Evolutionary conservation across 1,140 invertebrate genomes (phyloP).

Genomic region (Bicyclus anynana): DNA sequence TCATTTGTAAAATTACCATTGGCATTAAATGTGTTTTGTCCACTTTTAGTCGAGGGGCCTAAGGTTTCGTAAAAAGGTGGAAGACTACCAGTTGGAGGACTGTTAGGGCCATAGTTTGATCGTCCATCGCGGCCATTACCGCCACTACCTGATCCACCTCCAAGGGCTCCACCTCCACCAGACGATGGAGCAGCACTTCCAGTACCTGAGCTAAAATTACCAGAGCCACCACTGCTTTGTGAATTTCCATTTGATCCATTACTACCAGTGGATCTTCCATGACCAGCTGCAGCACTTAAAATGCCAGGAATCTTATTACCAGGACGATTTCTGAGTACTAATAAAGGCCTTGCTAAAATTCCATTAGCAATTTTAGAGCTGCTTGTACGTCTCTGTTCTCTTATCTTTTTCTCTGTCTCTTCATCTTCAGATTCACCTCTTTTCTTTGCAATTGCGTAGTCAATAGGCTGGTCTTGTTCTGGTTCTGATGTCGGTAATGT

Average conservation of each 20-base stretch:
- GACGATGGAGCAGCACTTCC: slow-evolving; percentile 77
- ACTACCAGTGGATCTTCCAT: slow-evolving; percentile 82
- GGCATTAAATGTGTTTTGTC: slow-evolving; percentile 81
- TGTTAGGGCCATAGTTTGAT: slow-evolving; percentile 89
- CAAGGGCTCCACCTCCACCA: slow-evolving; percentile 78
- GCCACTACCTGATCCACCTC: slow-evolving; percentile 82
- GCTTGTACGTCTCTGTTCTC: slow-evolving; percentile 78
- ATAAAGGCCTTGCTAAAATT: slow-evolving; percentile 69
- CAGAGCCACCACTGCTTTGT: slow-evolving; percentile 75
- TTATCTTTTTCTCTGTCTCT: slow-evolving; percentile 79
- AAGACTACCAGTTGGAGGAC: slow-evolving; percentile 87
- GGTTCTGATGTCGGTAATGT: slow-evolving; percentile 75
- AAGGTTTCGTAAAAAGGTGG: slow-evolving; percentile 91
- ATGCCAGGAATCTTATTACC: slow-evolving; percentile 78
- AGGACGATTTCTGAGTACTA: slow-evolving; percentile 70
- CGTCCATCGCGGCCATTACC: slow-evolving; percentile 84
- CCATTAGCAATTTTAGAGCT: slow-evolving; percentile 79
- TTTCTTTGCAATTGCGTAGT: slow-evolving; percentile 91
- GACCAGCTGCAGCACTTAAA: slow-evolving; percentile 85
- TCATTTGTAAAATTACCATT: slow-evolving; percentile 76
- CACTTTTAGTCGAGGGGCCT: slow-evolving; percentile 79
- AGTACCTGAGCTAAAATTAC: slow-evolving; percentile 75
- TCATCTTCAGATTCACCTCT: slow-evolving; percentile 81
- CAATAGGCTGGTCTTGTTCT: slow-evolving; percentile 90
- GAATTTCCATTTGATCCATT: slow-evolving; percentile 73